phyloP scores from a whole-genome alignment of 1,140 invertebrate genomes.

The Orchestia grillus region DNA sequence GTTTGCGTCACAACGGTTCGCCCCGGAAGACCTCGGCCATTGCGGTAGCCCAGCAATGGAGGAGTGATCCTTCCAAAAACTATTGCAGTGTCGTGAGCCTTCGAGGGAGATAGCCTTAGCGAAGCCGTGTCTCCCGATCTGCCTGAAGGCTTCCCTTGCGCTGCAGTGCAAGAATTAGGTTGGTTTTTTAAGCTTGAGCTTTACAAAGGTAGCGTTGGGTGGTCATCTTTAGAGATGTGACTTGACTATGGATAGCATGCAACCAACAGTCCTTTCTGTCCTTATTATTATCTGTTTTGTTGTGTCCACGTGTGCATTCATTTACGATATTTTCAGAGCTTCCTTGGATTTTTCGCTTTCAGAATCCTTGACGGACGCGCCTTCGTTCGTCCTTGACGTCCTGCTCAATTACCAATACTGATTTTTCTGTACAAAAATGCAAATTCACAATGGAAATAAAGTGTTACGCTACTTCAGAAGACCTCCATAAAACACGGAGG shows the following conservation, averaged over 20 bases:
- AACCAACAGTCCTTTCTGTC: neutral
- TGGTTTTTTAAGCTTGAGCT: neutral
- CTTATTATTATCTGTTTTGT: neutral
- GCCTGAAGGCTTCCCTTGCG: neutral
- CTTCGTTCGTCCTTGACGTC: neutral
- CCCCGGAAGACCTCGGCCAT: neutral
- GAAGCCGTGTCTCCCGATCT: neutral
- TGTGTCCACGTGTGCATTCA: neutral
- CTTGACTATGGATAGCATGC: slow-evolving; percentile 51
- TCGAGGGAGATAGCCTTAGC: neutral
- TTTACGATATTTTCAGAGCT: neutral
- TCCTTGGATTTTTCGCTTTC: neutral
- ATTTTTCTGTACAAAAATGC: neutral
- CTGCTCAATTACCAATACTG: neutral
- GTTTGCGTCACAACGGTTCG: neutral
- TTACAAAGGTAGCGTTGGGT: slow-evolving; percentile 32
- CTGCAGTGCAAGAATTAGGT: slow-evolving; percentile 1
- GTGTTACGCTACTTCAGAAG: neutral
- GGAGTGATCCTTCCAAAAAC: slow-evolving; percentile 25
- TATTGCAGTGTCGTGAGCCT: neutral
- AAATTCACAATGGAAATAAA: neutral
- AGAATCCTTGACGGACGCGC: neutral
- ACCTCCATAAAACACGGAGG: neutral
- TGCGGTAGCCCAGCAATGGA: neutral
- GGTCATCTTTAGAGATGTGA: slow-evolving; percentile 46